Base-by-base conservation (phyloP, 2,113 vertebrate species). In the Vireo altiloquus region DNA sequence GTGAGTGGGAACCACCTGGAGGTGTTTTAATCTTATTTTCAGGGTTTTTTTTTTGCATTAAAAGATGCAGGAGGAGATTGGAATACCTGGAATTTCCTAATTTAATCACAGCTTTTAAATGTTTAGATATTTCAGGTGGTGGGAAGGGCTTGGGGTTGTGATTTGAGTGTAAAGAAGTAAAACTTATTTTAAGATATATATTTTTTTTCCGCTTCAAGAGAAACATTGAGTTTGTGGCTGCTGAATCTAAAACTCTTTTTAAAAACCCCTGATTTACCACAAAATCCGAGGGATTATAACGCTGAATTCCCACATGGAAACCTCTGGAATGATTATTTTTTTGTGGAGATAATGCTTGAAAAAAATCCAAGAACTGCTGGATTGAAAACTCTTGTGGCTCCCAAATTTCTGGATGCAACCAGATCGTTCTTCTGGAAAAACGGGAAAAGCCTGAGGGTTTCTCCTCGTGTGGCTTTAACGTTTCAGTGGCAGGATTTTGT, bases 321-420 rank as follows among this genome's bases (percentile, higher is more conserved):
- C 70, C 39, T 71, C 80, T 72, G 72, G 42, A 66, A 53, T 3
- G 66, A 6, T n/a, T n/a, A n/a, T n/a, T 85, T 87, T 91, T 68
- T 19, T 23, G 3, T 28, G 76, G 46, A 81, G 92, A 94, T 82
- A 91, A 94, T 94, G 89, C 89, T 94, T 89, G 89, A 76, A 79
- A 79, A 91, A 70, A 64, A 17, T 89, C 95, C 91, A 82, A 91
- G 82, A 90, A 66, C 53, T 6, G 7, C 82, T 90, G 68, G 11
- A 63, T 76, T 54, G 90, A 15, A 63, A 90, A 33, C 28, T 52
- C 71, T 94, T 90, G 92, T 94, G 78, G 7, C 71, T 82, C 85
- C 78, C 46, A 39, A 65, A 85, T 68, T 79, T 83, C 71, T 50
- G 35, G 82, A 60, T 49, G 8, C 65, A 52, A 46, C 70, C 82